Base-by-base conservation (phyloP, 2,113 vertebrate species). In the Podarcis muralis region DNA sequence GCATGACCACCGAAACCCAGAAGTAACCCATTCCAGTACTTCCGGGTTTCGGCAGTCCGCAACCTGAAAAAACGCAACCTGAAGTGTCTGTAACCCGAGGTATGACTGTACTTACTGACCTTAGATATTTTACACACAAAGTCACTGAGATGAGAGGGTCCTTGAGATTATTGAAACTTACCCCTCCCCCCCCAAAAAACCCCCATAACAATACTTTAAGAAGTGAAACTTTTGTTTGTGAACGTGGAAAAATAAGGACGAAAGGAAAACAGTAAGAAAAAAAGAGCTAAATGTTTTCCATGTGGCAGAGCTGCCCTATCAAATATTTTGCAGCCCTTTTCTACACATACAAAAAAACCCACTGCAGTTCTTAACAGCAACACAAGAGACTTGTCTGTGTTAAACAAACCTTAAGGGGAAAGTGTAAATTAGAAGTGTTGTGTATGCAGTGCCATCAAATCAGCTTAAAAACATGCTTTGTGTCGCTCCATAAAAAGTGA, bases 391-490 rank as follows among this genome's bases (percentile, higher is more conserved):
- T 92, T 92, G 25, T 91, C 85, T 92, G 95, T 90, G 92, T 94
- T 94, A 94, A 95, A 93, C 91, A 94, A 91, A 92, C 91, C 93
- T 96, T 93, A 86, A 93, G 91, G 93, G 72, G 91, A 89, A 93
- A 90, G 92, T 16, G 3, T 87, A 94, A 95, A 95, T 91, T 95
- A 94, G 90, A 93, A 91, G 88, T 89, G 90, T 48, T 94, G 94
- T 92, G 88, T 91, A 95, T 95, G 95, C 95, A 93, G 94, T 93
- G 94, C 92, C 94, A 94, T 91, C 93, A 91, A 91, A 93, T 94
- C 95, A 95, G 95, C 93, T 91, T 92, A 94, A 96, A 96, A 95
- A 95, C 93, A 93, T 91, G 94, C 94, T 86, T 94, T 95, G 92
- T 92, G 87, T 92, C 93, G 90, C 92, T 91, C 89, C 92, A 91